These are phyloP conservation scores for Catalaphyllia jardinei DNA, from an alignment of 64 coral and sea anemone species.

Conservation along the genomic window DNA sequence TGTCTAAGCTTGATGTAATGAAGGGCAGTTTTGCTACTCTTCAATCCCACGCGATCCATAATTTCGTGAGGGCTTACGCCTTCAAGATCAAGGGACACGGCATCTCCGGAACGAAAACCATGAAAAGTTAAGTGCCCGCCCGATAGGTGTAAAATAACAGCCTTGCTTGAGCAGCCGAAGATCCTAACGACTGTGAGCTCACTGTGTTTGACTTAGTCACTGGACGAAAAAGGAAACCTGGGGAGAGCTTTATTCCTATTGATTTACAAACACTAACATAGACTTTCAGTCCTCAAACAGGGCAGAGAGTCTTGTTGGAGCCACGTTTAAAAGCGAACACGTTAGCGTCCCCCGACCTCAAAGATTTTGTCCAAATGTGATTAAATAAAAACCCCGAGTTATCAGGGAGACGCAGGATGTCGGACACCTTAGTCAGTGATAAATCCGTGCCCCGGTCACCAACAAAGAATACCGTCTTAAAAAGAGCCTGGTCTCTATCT, in stretches of 20 bases:
- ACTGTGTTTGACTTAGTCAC: not conserved
- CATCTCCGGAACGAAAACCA: slow-evolving; percentile 19
- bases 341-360: slow-evolving; percentile 42
- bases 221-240: slow-evolving; percentile 9
- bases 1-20: slow-evolving; percentile 28
- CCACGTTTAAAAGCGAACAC: slow-evolving; percentile 51
- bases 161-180: not conserved
- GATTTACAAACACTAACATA: too few relatives aligned
- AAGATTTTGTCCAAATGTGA: slow-evolving; percentile 55
- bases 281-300: slow-evolving; percentile 13
- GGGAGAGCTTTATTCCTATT: not conserved
- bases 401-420: slow-evolving; percentile 29
- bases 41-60: slow-evolving; percentile 38
- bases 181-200: not conserved
- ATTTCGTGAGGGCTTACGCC: slow-evolving; percentile 3
- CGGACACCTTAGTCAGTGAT: not conserved
- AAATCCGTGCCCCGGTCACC: slow-evolving; percentile 31
- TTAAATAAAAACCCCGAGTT: slow-evolving; percentile 43
- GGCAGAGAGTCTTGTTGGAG: slow-evolving; percentile 5
- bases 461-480: slow-evolving; percentile 22
- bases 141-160: not conserved
- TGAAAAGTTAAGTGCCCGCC: not conserved
- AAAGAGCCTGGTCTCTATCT: slow-evolving; percentile 20
- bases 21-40: slow-evolving; percentile 10
- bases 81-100: not conserved